Conservation (phyloP, 2,797 vertebrate genomes). For the Pipistrellus kuhlii region DNA sequence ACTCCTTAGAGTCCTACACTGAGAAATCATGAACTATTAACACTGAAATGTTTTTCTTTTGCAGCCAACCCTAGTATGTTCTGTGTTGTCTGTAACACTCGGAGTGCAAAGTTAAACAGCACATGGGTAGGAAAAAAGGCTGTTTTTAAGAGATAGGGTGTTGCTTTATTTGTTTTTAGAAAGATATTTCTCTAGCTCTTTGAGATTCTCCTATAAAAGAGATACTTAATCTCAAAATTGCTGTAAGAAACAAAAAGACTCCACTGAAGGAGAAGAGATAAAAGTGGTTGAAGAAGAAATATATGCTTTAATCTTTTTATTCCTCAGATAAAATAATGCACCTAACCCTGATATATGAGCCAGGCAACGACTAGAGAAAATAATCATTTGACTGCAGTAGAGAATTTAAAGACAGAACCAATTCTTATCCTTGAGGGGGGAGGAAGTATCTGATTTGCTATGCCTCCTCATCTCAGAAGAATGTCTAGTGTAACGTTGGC, state of each 20-base stretch:
- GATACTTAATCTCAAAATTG: slow-evolving; percentile 68
- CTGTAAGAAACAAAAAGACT: slow-evolving; percentile 60
- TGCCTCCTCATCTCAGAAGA: not conserved
- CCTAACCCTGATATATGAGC: slow-evolving; percentile 49
- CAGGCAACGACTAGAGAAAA: slow-evolving; percentile 60
- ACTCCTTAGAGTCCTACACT: slow-evolving; percentile 58
- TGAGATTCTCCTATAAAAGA: slow-evolving; percentile 64
- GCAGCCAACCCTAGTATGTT: slow-evolving; percentile 34
- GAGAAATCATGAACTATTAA: slow-evolving; percentile 75
- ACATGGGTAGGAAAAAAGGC: not conserved
- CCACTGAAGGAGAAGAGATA: slow-evolving; percentile 49
- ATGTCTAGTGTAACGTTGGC: not conserved
- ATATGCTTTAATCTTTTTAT: slow-evolving; percentile 54
- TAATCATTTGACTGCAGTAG: slow-evolving; percentile 62
- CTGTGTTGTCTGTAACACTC: slow-evolving; percentile 74
- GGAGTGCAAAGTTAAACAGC: slow-evolving; percentile 70
- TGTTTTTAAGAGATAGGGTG: slow-evolving; percentile 41
- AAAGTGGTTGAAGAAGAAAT: slow-evolving; percentile 16
- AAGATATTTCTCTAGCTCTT: slow-evolving; percentile 61
- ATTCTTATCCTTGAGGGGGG: not conserved
- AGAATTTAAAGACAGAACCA: slow-evolving; percentile 34
- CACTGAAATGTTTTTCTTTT: slow-evolving; percentile 68
- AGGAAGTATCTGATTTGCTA: not conserved
- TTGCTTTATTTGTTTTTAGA: slow-evolving; percentile 48
- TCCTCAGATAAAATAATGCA: slow-evolving; percentile 46